phyloP scores from a whole-genome alignment of 2,888 invertebrate species.

The Andrena haemorrhoa region DNA sequence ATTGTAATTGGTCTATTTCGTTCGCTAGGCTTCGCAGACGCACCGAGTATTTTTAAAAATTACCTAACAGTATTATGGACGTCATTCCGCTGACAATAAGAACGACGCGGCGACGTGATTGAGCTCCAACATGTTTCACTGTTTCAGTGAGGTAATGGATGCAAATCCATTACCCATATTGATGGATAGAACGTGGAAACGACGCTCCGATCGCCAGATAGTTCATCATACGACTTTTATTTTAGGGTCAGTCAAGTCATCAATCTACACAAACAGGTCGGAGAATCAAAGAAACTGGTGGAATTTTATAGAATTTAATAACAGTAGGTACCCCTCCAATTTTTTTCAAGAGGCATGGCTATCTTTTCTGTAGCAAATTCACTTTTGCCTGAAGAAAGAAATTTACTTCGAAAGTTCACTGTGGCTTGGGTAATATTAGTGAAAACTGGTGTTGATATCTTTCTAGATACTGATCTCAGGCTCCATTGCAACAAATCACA shows the following conservation, averaged over 20 bases:
- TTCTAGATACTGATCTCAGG: no score
- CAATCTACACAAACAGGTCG: neutral
- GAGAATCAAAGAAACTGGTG: neutral
- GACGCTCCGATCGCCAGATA: neutral
- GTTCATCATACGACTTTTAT: neutral
- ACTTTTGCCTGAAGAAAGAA: neutral
- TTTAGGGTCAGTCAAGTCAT: neutral
- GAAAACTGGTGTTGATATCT: no score
- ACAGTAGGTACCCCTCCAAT: neutral
- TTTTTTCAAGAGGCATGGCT: neutral
- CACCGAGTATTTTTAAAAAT: neutral
- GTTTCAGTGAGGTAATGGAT: conserved; percentile 2
- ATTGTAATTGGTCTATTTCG: neutral
- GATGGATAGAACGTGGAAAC: conserved; percentile 1
- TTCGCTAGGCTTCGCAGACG: neutral
- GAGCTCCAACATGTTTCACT: neutral
- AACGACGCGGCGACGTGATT: neutral
- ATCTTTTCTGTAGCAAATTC: neutral
- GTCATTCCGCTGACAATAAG: neutral
- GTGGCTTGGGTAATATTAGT: no score
- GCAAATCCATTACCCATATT: conserved; percentile 6
- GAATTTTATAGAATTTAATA: neutral
- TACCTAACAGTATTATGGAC: neutral
- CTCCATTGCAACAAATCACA: no score
- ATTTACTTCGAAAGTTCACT: no score